These are phyloP conservation scores for Clusia tigrina DNA, from an alignment of 2,888 invertebrate species.

Conservation along the genomic window DNA sequence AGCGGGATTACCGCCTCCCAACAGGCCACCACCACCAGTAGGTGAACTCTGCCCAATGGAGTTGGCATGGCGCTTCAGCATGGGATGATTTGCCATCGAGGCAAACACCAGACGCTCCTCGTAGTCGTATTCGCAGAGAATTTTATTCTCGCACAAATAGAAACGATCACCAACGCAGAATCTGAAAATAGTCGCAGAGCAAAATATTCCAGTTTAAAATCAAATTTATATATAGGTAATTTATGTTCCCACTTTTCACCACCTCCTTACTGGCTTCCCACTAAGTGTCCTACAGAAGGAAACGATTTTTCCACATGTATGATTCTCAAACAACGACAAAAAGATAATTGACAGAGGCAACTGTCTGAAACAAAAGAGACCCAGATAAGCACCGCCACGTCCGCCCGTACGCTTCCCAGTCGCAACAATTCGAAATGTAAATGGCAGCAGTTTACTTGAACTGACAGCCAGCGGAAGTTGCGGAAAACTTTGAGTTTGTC, in stretches of 20 bases:
- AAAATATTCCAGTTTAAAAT: not conserved
- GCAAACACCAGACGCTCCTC: slow-evolving; percentile 95
- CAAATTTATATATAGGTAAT: not conserved
- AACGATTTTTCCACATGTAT: slow-evolving; percentile 54
- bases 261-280: not conserved
- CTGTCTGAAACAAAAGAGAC: slow-evolving; percentile 14
- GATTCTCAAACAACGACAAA: slow-evolving; percentile 34
- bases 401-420: not conserved
- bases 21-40: slow-evolving; percentile 50
- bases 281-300: slow-evolving; percentile 33
- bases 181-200: slow-evolving; percentile 68
- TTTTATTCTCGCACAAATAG: slow-evolving; percentile 96
- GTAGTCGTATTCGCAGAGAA: slow-evolving; percentile 97
- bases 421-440: slow-evolving; percentile 25
- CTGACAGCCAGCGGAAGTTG: slow-evolving; percentile 11
- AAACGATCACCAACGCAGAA: slow-evolving; percentile 98
- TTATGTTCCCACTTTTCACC: not conserved
- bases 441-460: slow-evolving; percentile 16
- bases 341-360: slow-evolving; percentile 46
- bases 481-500: slow-evolving; percentile 12
- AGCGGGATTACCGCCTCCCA: slow-evolving; percentile 44
- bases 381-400: not conserved
- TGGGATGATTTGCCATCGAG: slow-evolving; percentile 91
- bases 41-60: slow-evolving; percentile 61
- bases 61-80: slow-evolving; percentile 63